phyloP scores from a whole-genome alignment of 64 coral and sea anemone genomes.

The Trachythela sp. region DNA sequence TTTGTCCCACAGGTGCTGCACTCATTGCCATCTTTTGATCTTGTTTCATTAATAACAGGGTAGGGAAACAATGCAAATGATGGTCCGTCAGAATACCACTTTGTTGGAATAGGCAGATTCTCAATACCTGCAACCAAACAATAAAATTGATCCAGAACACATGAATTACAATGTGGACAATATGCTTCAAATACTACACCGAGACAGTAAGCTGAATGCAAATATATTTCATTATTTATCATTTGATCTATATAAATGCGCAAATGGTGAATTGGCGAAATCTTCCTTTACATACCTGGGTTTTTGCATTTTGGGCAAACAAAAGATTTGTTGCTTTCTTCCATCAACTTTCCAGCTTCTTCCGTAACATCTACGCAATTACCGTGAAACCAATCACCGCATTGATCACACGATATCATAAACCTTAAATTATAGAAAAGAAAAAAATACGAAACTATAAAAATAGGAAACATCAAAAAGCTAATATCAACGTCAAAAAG shows the following conservation, averaged over 20 bases:
- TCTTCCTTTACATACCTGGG: conserved; percentile 22
- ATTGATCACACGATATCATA: conserved; percentile 37
- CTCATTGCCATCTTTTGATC: not conserved
- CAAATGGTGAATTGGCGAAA: not conserved
- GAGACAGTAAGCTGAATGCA: too few relatives aligned
- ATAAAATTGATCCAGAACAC: too few relatives aligned
- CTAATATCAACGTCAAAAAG: not conserved
- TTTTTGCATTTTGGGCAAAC: conserved; percentile 42
- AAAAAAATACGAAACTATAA: not conserved
- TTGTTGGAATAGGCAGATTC: not conserved
- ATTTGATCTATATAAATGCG: too few relatives aligned
- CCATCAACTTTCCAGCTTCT: not conserved
- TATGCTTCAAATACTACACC: too few relatives aligned
- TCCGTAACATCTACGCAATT: not conserved
- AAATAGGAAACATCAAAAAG: not conserved
- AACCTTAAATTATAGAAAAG: not conserved
- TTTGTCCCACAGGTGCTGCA: conserved; percentile 12
- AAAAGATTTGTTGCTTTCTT: conserved; percentile 3
- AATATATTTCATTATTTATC: too few relatives aligned
- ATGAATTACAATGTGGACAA: too few relatives aligned
- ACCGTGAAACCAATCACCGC: conserved; percentile 24
- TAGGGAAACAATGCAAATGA: conserved; percentile 34
- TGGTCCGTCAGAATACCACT: conserved; percentile 18
- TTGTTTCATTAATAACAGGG: conserved; percentile 19
- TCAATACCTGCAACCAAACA: not conserved